These are phyloP conservation scores for Crocuta crocuta DNA, from an alignment of 2,113 vertebrate species.

Conservation along the genomic window DNA sequence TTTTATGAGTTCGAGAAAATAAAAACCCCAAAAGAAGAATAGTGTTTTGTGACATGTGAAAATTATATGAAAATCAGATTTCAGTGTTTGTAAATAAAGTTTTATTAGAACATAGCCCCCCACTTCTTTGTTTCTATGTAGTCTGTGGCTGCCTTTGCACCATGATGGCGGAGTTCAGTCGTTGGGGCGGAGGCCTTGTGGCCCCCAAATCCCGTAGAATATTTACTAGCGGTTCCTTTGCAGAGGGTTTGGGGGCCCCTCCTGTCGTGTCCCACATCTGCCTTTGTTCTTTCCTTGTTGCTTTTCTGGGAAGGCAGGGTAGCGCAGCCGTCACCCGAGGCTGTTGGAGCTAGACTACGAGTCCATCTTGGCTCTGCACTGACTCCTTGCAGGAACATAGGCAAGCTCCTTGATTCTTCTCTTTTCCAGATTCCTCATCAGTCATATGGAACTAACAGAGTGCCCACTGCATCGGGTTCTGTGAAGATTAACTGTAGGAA, in stretches of 20 bases:
- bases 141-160: not conserved
- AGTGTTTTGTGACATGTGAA: not conserved
- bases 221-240: rapidly evolving
- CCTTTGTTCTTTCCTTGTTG: not conserved
- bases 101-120: not conserved
- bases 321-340: rapidly evolving
- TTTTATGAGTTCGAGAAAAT: not conserved
- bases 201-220: not conserved
- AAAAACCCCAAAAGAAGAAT: not conserved
- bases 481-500: not conserved
- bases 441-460: not conserved
- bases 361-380: not conserved
- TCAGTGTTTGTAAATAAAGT: not conserved
- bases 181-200: not conserved
- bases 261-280: not conserved
- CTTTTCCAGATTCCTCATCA: not conserved
- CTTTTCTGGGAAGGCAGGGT: not conserved
- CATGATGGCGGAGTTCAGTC: not conserved
- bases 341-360: not conserved
- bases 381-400: not conserved
- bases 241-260: no score
- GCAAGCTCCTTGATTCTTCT: not conserved
- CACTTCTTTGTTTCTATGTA: rapidly evolving
- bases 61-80: not conserved
- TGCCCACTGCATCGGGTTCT: not conserved